These are phyloP conservation scores for Accipiter virgatus DNA, from an alignment of 2,113 vertebrate genomes.

Conservation along the genomic window DNA sequence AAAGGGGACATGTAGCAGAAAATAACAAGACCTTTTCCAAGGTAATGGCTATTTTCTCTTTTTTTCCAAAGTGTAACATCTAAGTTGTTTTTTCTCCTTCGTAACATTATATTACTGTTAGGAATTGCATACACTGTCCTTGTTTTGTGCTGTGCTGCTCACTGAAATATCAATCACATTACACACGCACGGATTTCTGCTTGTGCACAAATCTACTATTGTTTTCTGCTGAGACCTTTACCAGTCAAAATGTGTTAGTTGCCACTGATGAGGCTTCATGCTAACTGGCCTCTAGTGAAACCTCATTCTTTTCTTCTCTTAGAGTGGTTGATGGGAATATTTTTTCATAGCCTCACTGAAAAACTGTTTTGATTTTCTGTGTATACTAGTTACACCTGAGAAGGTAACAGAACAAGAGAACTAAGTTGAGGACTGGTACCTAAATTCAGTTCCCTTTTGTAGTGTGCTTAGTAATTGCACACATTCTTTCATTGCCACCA, in stretches of 20 bases:
- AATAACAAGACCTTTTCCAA: neutral
- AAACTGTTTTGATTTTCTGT: neutral
- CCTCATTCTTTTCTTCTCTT: neutral
- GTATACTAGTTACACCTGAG: neutral
- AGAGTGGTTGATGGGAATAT: neutral
- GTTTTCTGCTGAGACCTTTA: neutral
- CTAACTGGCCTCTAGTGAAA: neutral
- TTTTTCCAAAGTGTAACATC: neutral
- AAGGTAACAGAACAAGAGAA: neutral
- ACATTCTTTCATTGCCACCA: neutral
- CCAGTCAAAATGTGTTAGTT: neutral
- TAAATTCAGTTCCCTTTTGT: neutral
- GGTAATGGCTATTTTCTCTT: neutral
- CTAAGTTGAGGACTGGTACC: neutral
- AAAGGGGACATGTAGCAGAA: neutral
- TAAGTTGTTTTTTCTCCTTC: neutral
- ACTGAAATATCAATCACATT: neutral
- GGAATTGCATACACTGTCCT: neutral
- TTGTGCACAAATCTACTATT: neutral
- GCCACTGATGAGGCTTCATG: neutral
- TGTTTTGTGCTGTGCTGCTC: neutral
- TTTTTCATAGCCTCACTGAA: neutral
- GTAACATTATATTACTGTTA: neutral
- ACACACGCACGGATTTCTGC: fast-evolving
- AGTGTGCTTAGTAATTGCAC: neutral